Evolutionary conservation across 2,113 vertebrate genomes (phyloP), one percentile per base, ranked within the genome.

Genomic region (Theristicus caerulescens): DNA sequence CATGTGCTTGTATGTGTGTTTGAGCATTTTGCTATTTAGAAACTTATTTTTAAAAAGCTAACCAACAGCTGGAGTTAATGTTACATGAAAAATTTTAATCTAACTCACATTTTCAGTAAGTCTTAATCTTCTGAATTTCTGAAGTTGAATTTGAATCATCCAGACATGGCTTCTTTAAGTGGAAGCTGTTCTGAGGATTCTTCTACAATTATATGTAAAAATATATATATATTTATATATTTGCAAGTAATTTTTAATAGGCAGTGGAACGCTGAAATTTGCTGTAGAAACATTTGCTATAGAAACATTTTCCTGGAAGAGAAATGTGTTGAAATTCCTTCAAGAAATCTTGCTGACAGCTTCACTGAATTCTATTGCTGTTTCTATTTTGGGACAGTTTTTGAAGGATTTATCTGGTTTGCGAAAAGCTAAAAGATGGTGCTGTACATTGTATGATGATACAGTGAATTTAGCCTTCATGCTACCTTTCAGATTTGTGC

Each of bases 311-410:
- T 57, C 65, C 84, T 61, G 47, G 25, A 91, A 40, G 54, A 91
- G 25, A 93, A 90, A 89, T 1, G 40, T 18, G 44, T 65, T 94
- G 77, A 89, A 94, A 96, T 72, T 57, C 52, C 57, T 87, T 90
- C 65, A 82, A 87, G 82, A 80, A 89, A 79, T 79, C 57, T 91
- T 93, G 91, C 87, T 94, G 94, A 96, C 77, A 86, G 42, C 86
- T 84, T 86, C 83, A 66, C 69, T 76, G 81, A 57, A 38, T 93
- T 71, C 70, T 65, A 3, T 8, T 3, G 11, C 66, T 62, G 82
- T 67, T 89, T 80, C 93, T 95, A 62, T 96, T 96, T 70, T 21
- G 19, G 49, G 74, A 36, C 34, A 64, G 64, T 46, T 49, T 61
- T 47, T 40, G 76, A 87, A 74, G 84, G 87, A n/a, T 90, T 95